Conservation (phyloP, 2,888 invertebrate genomes). For the Torymus auratus region DNA sequence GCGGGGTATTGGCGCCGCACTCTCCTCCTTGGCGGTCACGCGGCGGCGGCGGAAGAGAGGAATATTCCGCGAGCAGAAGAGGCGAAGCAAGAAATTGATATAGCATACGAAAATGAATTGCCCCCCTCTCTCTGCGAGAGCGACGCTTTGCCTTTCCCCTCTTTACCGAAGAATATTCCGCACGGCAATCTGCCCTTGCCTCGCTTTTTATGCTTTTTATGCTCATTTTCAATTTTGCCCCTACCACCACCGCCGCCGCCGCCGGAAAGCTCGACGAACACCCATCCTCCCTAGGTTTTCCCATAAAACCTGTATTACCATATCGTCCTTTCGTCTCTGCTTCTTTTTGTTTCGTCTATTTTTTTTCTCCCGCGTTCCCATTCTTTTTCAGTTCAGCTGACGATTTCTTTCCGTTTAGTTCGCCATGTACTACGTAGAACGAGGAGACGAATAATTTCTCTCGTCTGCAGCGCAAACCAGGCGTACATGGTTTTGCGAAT, state of each 20-base stretch:
- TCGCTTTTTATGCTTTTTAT: slow-evolving; percentile 74
- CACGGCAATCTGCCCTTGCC: slow-evolving; percentile 75
- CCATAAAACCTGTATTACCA: slow-evolving; percentile 74
- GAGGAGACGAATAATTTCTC: slow-evolving; percentile 10
- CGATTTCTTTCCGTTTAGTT: slow-evolving; percentile 11
- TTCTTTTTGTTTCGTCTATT: slow-evolving; percentile 47
- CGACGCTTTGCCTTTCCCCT: slow-evolving; percentile 36
- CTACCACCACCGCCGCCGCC: slow-evolving; percentile 59
- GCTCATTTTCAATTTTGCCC: slow-evolving; percentile 75
- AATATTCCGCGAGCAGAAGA: slow-evolving; percentile 54
- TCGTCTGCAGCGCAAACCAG: neutral
- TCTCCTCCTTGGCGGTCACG: slow-evolving; percentile 58
- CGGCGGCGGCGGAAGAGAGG: slow-evolving; percentile 20
- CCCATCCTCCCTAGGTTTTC: slow-evolving; percentile 65
- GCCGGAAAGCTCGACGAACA: slow-evolving; percentile 29
- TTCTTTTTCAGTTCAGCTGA: neutral
- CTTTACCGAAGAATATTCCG: slow-evolving; percentile 74
- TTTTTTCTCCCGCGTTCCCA: neutral
- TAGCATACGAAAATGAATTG: slow-evolving; percentile 77
- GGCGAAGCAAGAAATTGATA: slow-evolving; percentile 76
- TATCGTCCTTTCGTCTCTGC: slow-evolving; percentile 64
- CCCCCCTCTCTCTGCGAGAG: slow-evolving; percentile 64
- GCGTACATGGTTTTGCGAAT: neutral
- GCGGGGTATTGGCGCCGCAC: slow-evolving; percentile 68
- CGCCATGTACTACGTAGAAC: neutral